phyloP scores from a whole-genome alignment of 2,888 invertebrate genomes.

The Lasioglossum malachurum region DNA sequence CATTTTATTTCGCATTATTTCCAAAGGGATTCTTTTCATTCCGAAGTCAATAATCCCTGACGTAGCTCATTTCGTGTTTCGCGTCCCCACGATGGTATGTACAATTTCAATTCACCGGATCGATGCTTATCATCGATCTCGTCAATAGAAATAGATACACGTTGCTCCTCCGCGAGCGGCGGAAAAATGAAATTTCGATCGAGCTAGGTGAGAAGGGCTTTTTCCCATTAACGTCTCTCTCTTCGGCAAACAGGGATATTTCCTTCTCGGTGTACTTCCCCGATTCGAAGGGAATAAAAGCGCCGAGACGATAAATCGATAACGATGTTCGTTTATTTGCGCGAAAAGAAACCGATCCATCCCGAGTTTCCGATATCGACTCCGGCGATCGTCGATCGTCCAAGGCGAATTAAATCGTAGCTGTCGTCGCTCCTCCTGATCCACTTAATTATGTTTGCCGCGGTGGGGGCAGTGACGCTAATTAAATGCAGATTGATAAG shows the following conservation, averaged over 20 bases:
- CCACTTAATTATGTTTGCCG: slow-evolving; percentile 42
- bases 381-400: not conserved
- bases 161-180: not conserved
- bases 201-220: not conserved
- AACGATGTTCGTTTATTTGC: not conserved
- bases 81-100: not conserved
- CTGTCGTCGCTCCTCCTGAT: slow-evolving; percentile 1
- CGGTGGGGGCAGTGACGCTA: slow-evolving; percentile 32
- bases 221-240: not conserved
- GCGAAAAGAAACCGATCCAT: not conserved
- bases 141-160: not conserved
- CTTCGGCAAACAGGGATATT: not conserved
- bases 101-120: not conserved
- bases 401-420: slow-evolving; percentile 29
- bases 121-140: not conserved
- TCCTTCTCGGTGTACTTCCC: not conserved
- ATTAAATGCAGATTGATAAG: slow-evolving; percentile 61
- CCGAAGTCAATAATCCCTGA: not conserved
- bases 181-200: not conserved
- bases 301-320: not conserved
- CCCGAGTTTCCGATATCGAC: not conserved
- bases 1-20: not conserved
- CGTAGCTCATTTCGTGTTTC: not conserved
- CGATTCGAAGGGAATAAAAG: not conserved
- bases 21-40: not conserved